Conservation (phyloP, 2,113 vertebrate species). For the Vidua chalybeata region DNA sequence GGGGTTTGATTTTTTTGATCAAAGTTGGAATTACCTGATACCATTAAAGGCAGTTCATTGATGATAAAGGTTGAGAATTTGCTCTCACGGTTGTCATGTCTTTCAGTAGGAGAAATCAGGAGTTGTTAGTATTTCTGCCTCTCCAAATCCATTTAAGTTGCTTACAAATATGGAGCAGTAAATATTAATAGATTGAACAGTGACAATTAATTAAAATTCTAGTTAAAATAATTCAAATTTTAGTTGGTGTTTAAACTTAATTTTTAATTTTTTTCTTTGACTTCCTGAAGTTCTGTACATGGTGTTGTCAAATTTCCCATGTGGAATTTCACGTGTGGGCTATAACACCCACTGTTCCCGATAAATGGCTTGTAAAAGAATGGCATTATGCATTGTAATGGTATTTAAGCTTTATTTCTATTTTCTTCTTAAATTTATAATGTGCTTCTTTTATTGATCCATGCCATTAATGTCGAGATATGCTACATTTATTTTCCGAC, state of each 20-base stretch:
- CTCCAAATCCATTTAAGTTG: neutral
- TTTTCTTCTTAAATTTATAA: slow-evolving; percentile 2
- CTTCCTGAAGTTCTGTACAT: neutral
- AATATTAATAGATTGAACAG: neutral
- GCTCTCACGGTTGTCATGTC: rapidly evolving
- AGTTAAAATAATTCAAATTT: neutral
- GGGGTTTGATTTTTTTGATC: neutral
- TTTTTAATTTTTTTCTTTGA: neutral
- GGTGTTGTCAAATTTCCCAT: neutral
- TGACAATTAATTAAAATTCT: neutral
- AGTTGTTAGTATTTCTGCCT: neutral
- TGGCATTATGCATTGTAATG: neutral
- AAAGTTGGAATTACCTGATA: neutral
- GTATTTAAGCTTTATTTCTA: slow-evolving; percentile 25
- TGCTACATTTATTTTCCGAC: neutral
- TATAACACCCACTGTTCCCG: neutral
- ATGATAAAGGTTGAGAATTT: neutral
- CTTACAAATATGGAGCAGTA: neutral
- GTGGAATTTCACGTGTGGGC: neutral
- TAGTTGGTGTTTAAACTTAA: neutral
- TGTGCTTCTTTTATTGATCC: neutral
- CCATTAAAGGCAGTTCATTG: neutral
- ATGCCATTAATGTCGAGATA: neutral
- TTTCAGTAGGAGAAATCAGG: neutral
- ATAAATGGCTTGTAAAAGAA: slow-evolving; percentile 8